Evolutionary conservation across 2,888 invertebrate genomes (phyloP), one percentile per base, ranked within the genome.

Genomic region (Cyaniris semiargus): DNA sequence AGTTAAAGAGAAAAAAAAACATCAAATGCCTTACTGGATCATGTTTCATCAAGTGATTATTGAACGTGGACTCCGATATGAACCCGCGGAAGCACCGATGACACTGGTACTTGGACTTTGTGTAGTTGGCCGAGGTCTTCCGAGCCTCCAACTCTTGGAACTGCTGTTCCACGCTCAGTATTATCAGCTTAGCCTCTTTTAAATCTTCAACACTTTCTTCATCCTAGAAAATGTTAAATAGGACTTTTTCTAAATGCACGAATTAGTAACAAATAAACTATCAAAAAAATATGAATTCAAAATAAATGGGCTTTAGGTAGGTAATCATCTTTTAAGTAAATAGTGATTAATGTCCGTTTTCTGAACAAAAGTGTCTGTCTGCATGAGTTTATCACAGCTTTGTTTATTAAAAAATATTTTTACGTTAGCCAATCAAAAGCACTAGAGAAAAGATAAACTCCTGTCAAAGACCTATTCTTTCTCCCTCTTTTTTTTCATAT

Each of bases 81-180:
- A 92, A 93, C 0, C 93, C 93, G 78, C 90, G 91, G 15, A 79
- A 93, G 18, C 93, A 93, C 0, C 83, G 81, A 0, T 89, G 86
- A 66, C 93, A 93, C 66, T 91, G 91, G 58, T 89, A 91, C 3
- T 87, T 84, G 0, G 90, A 89, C 13, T 88, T 88, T 0, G 84
- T 76, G 77, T 92, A 93, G 53, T 92, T 93, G 0, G 82, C 78
- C 0, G 90, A 86, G 0, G 78, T 79, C 76, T 88, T 90, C 27
- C 92, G 82, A 0, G 82, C 80, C 2, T 85, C 77, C 0, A 93
- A 80, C 58, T 92, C 93, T 0, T 85, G 82, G 0, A 89, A 75
- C 58, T 92, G 93, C 56, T 93, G 83, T 2, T 89, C 86, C 34
- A 87, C 86, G 0, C 82, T 87, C 38, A 92, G 78, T 4, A 84